Conservation (phyloP, 2,888 invertebrate species). For the Orthosia gracilis region DNA sequence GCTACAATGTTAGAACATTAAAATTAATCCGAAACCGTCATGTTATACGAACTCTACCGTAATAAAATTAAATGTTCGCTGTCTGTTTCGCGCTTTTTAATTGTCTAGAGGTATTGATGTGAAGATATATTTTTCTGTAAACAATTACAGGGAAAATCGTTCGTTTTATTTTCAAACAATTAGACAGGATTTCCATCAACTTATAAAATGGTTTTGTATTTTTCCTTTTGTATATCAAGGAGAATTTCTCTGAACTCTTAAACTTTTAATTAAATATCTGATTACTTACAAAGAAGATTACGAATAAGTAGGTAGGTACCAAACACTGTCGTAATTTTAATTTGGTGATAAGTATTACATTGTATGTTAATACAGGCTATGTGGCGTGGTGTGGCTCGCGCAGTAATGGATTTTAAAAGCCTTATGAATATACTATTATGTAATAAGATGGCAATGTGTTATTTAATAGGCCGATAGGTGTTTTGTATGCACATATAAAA, state of each 20-base stretch:
- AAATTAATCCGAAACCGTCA: conserved; percentile 32
- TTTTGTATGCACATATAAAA: conserved; percentile 72
- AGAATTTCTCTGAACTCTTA: conserved; percentile 2
- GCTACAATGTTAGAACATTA: conserved; percentile 18
- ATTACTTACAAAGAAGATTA: conserved; percentile 33
- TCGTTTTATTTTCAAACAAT: conserved; percentile 5
- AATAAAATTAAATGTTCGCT: conserved; percentile 29
- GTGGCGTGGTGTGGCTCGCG: background rate
- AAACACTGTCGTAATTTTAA: conserved; percentile 29
- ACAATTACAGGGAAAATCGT: background rate
- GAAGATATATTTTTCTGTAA: background rate
- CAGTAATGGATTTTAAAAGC: conserved; percentile 39
- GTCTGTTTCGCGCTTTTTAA: conserved; percentile 1
- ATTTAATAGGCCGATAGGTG: conserved; percentile 55
- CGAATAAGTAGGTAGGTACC: conserved; percentile 20
- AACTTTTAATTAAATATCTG: conserved; percentile 47
- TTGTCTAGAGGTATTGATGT: conserved; percentile 6
- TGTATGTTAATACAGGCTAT: conserved; percentile 55
- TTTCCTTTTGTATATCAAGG: background rate
- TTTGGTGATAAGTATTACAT: conserved; percentile 40
- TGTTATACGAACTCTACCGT: conserved; percentile 6
- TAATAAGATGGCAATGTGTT: conserved; percentile 64
- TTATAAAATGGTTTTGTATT: conserved; percentile 10
- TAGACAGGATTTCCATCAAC: background rate
- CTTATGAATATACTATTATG: conserved; percentile 57